Evolutionary conservation across 53 echinoderm and acorn worm species (phyloP).

Genomic region (Glandiceps talaboti): DNA sequence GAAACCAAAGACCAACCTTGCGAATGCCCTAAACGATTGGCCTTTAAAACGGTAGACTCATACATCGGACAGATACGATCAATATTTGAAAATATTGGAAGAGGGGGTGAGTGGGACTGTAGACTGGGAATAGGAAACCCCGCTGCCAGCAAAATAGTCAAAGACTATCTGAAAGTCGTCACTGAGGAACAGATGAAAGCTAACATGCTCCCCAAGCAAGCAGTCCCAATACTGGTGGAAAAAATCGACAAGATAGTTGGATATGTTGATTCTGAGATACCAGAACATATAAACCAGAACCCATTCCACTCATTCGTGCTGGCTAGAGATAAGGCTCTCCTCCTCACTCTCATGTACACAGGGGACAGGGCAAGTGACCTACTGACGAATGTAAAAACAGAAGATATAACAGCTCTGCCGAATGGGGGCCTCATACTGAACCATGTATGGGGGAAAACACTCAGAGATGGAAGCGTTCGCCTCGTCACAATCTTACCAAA

Average conservation of each 20-base stretch:
- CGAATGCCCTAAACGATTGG: neutral
- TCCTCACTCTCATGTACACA: no score
- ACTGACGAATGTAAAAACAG: no score
- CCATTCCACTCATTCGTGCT: no score
- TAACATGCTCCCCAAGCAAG: neutral
- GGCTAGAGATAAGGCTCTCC: no score
- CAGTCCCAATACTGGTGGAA: neutral
- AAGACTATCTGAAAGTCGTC: neutral
- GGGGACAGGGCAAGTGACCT: no score
- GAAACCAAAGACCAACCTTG: neutral
- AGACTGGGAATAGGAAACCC: neutral
- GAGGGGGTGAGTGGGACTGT: neutral
- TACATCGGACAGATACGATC: conserved; percentile 18
- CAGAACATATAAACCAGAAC: neutral
- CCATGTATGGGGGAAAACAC: no score
- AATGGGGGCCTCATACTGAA: no score
- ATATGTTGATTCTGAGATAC: neutral
- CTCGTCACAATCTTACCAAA: no score
- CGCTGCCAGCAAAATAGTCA: neutral
- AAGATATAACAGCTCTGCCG: no score
- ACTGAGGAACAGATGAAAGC: neutral
- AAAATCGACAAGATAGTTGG: neutral
- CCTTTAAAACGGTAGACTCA: conserved; percentile 8
- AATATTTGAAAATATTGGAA: neutral
- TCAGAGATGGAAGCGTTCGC: no score